Evolutionary conservation across 23 tunicate genomes (phyloP), one percentile per base, ranked within the genome.

Genomic region (Botrylloides violaceus): DNA sequence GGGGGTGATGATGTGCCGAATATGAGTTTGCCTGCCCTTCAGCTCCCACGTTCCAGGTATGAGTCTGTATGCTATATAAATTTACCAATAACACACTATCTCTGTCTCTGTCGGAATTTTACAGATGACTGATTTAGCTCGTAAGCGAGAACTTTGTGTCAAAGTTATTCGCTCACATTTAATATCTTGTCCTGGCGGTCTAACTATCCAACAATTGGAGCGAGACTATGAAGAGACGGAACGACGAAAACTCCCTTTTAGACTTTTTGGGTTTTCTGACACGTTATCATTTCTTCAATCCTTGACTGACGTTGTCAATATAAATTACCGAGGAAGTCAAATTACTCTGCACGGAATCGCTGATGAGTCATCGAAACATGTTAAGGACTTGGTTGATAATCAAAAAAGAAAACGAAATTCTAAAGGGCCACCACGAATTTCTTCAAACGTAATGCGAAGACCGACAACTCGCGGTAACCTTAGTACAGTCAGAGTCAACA

Each of bases 111-210:
- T n/a, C n/a, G n/a, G n/a, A n/a, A n/a, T n/a, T n/a, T n/a, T n/a
- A n/a, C n/a, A n/a, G n/a, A 83, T 87, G 95, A 61, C 95, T 20
- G 95, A 87, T 23, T 62, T 70, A 29, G 73, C 62, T 3, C 70
- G 78, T 18, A 70, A 70, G 31, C 75, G 65, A 62, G 79, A 80
- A 9, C 55, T 75, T 66, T 81, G 80, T 37, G 80, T 63, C n/a
- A 71, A 87, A 76, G 86, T 75, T 29, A 74, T 87, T 61, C 82
- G 95, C 56, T 81, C 87, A 22, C 60, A 79, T 6, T 65, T 87
- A 1, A 76, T 87, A 25, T 87, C 95, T 18, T 82, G 85, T 22
- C 86, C 95, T 37, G 49, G 57, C 7, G 95, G 95, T 24, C 71
- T 87, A 62, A 80, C 95, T 3, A 58, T 66, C 15, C n/a, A 34